Base-by-base conservation (phyloP, 2,797 vertebrate species). In the Tapera naevia region DNA sequence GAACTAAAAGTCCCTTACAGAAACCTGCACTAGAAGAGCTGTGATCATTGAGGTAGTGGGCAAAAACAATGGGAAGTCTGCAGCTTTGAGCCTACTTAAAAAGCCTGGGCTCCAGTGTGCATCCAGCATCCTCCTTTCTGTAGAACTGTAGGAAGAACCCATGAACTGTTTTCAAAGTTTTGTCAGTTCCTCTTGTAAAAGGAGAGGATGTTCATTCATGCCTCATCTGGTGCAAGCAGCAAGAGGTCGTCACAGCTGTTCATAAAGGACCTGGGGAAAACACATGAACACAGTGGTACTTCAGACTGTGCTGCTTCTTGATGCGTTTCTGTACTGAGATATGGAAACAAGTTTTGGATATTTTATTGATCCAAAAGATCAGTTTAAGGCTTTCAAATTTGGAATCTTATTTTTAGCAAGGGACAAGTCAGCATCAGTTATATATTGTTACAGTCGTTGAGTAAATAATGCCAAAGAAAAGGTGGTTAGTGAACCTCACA, bases 111-210 rank as follows among this genome's bases (percentile, higher is more conserved):
- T 35, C 14, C 70, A 6, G 13, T 11, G 5, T 19, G 10, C 23
- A 3, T n/a, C 80, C 65, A 60, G 43, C 35, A 73, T 54, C 22
- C 33, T 90, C 28, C 28, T 16, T 56, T 2, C 32, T 14, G 19
- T 13, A 22, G n/a, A 0, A 0, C 41, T 3, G 2, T 5, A 23
- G 33, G 30, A n/a, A 70, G 79, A 91, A 17, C 1, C 9, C 24
- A 27, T n/a, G 13, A 56, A 30, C 12, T 57, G 7, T 54, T 25
- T 18, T 65, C 25, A 37, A 53, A 27, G 18, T 51, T 17, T 19
- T 50, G 15, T 35, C 1, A 0, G 1, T 46, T 69, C 14, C 21
- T 15, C 22, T n/a, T 51, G 18, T 57, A 73, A 65, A 86, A 35
- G 18, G 33, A 89, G 16, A 23, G 13, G 16, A 37, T 33, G 15